Evolutionary conservation across 2,113 vertebrate species (phyloP).

Genomic region (Oreochromis aureus): DNA sequence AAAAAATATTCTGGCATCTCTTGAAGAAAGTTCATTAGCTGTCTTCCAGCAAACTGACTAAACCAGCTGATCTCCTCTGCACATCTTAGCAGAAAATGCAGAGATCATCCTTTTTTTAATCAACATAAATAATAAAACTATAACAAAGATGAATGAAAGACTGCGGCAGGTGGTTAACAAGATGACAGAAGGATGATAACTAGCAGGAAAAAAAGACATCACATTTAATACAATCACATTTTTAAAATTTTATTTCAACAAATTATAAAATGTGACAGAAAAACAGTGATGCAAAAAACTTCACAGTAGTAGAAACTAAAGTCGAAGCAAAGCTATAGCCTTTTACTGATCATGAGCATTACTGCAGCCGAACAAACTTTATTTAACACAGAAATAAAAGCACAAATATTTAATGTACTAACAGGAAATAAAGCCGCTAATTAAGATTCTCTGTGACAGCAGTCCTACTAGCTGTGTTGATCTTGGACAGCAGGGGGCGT

Average conservation of each 20-base stretch:
- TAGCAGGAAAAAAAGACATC: not conserved
- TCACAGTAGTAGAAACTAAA: not conserved
- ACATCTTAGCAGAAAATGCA: not conserved
- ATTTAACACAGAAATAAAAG: not conserved
- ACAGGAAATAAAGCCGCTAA: not conserved
- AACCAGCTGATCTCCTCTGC: not conserved
- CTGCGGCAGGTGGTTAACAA: not conserved
- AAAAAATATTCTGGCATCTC: not conserved
- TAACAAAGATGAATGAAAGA: not conserved
- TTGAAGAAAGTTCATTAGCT: not conserved
- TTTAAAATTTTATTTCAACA: not conserved
- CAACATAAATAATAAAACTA: not conserved
- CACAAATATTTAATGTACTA: not conserved
- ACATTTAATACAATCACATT: not conserved
- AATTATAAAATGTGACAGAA: not conserved
- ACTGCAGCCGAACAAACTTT: not conserved
- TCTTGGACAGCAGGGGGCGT: not conserved
- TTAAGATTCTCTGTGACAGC: not conserved
- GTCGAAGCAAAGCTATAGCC: not conserved
- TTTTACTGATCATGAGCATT: not conserved
- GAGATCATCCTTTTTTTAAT: not conserved
- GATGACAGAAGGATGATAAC: not conserved
- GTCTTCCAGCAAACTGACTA: not conserved
- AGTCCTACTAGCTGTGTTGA: not conserved
- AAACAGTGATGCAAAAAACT: not conserved